Evolutionary conservation across 2,888 invertebrate genomes (phyloP).

Genomic region (Anthophora plumipes): DNA sequence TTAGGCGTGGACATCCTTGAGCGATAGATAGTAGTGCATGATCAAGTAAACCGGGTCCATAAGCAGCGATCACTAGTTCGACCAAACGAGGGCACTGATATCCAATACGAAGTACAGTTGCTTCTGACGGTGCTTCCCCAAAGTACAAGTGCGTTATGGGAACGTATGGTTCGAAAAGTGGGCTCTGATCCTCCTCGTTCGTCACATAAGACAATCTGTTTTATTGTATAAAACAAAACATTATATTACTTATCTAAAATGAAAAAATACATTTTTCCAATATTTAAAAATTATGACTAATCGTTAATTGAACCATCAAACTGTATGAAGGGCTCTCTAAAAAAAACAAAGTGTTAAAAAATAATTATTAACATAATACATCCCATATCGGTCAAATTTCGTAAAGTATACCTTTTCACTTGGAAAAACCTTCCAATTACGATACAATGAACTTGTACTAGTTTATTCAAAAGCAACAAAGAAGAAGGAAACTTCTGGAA

Average conservation of each 20-base stretch:
- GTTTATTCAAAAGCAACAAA: not conserved
- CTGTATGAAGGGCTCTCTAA: too few species aligned
- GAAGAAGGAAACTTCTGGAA: too few species aligned
- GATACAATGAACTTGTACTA: not conserved
- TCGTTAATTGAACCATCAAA: too few species aligned
- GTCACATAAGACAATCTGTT: conserved; percentile 78
- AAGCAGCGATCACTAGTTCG: conserved; percentile 80
- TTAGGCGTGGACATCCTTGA: conserved; percentile 77
- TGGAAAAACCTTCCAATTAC: not conserved
- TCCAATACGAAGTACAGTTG: conserved; percentile 74
- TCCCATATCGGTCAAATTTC: not conserved
- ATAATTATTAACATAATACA: not conserved
- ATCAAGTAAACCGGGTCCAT: conserved; percentile 77
- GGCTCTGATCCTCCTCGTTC: conserved; percentile 77
- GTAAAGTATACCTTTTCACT: not conserved
- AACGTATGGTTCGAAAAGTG: conserved; percentile 75
- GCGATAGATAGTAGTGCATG: conserved; percentile 75
- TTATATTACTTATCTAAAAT: not conserved
- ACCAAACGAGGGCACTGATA: conserved; percentile 78
- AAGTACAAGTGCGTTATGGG: conserved; percentile 82
- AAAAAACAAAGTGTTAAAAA: too few species aligned
- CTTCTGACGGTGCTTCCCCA: conserved; percentile 77
- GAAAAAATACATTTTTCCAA: not conserved
- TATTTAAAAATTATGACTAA: too few species aligned
- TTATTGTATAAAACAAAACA: not conserved